Percentiles rank a stretch among this genome's conserved stretches.
These are phyloP conservation scores for Cantharis flavilabris DNA, from an alignment of 2,888 invertebrate genomes.

Conservation along the genomic window DNA sequence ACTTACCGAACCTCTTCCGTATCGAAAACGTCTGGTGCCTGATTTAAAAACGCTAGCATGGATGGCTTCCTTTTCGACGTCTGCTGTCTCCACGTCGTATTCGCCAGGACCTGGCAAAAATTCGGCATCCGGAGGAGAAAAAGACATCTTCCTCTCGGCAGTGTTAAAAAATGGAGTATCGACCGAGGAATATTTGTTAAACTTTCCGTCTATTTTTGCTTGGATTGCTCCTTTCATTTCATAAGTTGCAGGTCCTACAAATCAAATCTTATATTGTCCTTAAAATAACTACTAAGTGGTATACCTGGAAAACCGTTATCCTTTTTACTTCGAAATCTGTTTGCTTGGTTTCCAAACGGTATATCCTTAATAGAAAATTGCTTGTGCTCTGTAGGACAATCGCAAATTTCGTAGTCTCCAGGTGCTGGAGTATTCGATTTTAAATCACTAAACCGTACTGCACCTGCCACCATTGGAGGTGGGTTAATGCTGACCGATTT, in stretches of 20 bases:
- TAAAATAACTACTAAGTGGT: not conserved
- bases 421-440: conserved; percentile 37
- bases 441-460: conserved; percentile 35
- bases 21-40: conserved; percentile 31
- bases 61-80: conserved; percentile 6
- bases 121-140: conserved; percentile 30
- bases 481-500: conserved; percentile 39
- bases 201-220: conserved; percentile 33
- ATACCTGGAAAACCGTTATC: not conserved
- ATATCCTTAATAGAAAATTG: conserved; percentile 32
- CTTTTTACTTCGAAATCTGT: conserved; percentile 14
- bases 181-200: conserved; percentile 28
- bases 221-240: conserved; percentile 34
- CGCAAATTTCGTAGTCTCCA: conserved; percentile 34
- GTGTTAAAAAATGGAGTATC: conserved; percentile 40
- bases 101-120: conserved; percentile 39
- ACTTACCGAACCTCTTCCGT: conserved; percentile 23
- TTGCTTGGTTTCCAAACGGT: conserved; percentile 29
- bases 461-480: conserved; percentile 38
- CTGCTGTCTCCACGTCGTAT: conserved; percentile 34
- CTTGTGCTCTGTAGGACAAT: conserved; percentile 8
- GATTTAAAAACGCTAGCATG: conserved; percentile 37
- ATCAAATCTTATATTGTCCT: not conserved
- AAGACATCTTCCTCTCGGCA: conserved; percentile 33
- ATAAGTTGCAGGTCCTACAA: conserved; percentile 37